phyloP scores from a whole-genome alignment of 2,888 invertebrate species.

The Rambutsinella grinnellia region DNA sequence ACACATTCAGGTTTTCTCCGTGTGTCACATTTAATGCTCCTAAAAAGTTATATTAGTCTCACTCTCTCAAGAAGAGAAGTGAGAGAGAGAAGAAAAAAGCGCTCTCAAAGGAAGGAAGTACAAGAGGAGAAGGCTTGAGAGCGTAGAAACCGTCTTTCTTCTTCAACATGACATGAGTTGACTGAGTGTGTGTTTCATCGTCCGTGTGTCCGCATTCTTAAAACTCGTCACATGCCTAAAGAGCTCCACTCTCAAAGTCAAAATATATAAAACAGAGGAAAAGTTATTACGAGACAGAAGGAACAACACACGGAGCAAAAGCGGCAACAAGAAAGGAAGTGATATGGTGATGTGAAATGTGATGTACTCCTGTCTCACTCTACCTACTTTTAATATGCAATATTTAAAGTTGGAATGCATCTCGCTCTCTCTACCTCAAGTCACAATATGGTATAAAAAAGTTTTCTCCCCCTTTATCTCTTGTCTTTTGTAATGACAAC shows the following conservation, averaged over 20 bases:
- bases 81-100: conserved; percentile 11
- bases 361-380: neutral
- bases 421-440: too few species aligned
- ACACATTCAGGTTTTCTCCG: conserved; percentile 29
- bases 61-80: conserved; percentile 9
- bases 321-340: neutral
- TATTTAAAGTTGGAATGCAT: neutral
- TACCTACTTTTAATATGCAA: neutral
- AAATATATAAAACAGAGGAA: neutral
- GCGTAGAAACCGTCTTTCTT: neutral
- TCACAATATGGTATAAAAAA: neutral
- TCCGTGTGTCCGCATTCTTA: conserved; percentile 24
- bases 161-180: neutral
- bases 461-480: neutral
- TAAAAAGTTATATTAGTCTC: conserved; percentile 25
- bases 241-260: neutral
- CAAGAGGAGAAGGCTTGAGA: neutral
- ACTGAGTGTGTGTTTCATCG: neutral
- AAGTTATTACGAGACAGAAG: neutral
- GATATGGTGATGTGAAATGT: neutral
- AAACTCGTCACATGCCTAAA: conserved; percentile 7
- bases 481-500: neutral
- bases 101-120: neutral
- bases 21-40: conserved; percentile 30
- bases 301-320: too few species aligned